Base-by-base conservation (phyloP, 2,113 vertebrate genomes). In the Taurulus bubalis region DNA sequence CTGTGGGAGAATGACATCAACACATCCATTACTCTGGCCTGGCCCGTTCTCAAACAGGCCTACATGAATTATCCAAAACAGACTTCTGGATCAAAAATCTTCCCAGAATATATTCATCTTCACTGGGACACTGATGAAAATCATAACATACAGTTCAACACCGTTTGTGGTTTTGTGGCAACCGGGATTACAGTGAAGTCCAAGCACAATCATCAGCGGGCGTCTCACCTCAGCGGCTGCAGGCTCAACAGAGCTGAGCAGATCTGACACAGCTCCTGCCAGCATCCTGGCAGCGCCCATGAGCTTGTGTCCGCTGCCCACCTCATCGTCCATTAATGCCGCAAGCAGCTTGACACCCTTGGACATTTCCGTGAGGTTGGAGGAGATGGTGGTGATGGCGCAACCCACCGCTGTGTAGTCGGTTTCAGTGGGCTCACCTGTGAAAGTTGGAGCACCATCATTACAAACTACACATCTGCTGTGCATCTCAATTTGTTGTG, bases 291-390 rank as follows among this genome's bases (percentile, higher is more conserved):
- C 98, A 0, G 98, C 98, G 60, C 97, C 95, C 93, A 99, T 94
- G 47, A 99, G 95, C 78, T 98, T 97, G 87, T 98, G 98, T 64
- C 98, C 98, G 8, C 96, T 98, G 88, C 98, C 98, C 85, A 98
- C 96, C 9, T 98, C 97, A 9, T 99, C 97, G 0, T 99, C 98
- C 97, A 99, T 97, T 80, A 99, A 95, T 1, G 98, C 98, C 0
- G 98, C 98, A 40, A 99, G 95, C 42, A 99, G 94, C 89, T 98
- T 98, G 87, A 99, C 98, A 0, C 98, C 98, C 91, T 96, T 98
- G 71, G 98, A 99, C 98, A 99, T 99, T 91, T 99, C 98, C 0
- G 97, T 99, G 89, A 99, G 95, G 94, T 99, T 99, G 85, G 98
- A 99, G 56, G 98, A 99, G 89, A 99, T 99, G 69, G 98, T 99